phyloP scores from a whole-genome alignment of 2,888 invertebrate genomes.

The Suillia variegata region DNA sequence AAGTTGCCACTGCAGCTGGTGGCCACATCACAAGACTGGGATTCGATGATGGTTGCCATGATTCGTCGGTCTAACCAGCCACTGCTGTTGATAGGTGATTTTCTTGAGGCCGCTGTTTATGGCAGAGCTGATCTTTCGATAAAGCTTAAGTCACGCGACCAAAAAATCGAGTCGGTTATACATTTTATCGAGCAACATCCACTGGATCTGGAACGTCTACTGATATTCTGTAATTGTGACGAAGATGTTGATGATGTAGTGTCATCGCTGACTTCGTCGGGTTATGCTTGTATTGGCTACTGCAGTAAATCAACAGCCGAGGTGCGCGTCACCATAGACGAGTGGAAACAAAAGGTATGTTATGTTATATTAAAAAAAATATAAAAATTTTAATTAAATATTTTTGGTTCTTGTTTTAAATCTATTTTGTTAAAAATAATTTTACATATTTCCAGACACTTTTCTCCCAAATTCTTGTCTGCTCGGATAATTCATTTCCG shows the following conservation, averaged over 20 bases:
- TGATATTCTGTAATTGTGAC: conserved; percentile 68
- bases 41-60: conserved; percentile 65
- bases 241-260: conserved; percentile 64
- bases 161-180: conserved; percentile 56
- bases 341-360: conserved; percentile 40
- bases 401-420: conserved; percentile 6
- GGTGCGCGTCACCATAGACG: conserved; percentile 28
- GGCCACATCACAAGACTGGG: conserved; percentile 70
- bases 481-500: conserved; percentile 71
- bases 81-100: conserved; percentile 72
- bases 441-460: conserved; percentile 30
- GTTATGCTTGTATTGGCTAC: conserved; percentile 35
- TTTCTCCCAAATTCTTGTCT: conserved; percentile 64
- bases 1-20: conserved; percentile 64
- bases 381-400: background rate
- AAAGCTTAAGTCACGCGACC: conserved; percentile 47
- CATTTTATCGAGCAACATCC: conserved; percentile 64
- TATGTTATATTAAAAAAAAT: background rate
- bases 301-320: conserved; percentile 27
- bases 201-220: conserved; percentile 62
- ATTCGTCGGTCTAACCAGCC: conserved; percentile 62
- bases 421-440: background rate
- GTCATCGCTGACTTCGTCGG: conserved; percentile 36
- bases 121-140: conserved; percentile 65
- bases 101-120: conserved; percentile 77